A percentile compares a stretch with the other conserved stretches of the same genome.
Evolutionary conservation across 2,797 vertebrate genomes (phyloP).

Genomic region (Delichon dasypus): DNA sequence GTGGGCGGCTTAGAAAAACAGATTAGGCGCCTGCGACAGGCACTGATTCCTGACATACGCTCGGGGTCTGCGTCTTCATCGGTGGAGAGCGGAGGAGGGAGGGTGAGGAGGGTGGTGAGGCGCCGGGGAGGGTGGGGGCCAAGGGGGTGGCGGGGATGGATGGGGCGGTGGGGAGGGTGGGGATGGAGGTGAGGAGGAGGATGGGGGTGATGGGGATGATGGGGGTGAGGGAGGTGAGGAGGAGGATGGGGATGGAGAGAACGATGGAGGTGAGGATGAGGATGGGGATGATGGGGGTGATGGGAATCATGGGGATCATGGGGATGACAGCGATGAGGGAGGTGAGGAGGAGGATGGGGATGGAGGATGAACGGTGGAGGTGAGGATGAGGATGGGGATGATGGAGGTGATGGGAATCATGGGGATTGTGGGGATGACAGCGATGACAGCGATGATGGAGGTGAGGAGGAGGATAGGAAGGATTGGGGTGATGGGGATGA

Average conservation of each 20-base stretch:
- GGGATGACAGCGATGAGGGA: neutral
- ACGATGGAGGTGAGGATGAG: accelerated
- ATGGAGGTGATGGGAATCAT: accelerated
- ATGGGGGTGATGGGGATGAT: neutral
- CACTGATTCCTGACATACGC: slow-evolving; percentile 93
- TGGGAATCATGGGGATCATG: accelerated
- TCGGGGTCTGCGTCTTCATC: slow-evolving; percentile 19
- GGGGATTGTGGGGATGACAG: accelerated
- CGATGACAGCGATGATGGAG: accelerated
- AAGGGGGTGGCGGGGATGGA: neutral
- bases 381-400: neutral
- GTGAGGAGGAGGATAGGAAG: accelerated
- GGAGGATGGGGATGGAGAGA: accelerated
- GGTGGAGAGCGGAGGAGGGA: neutral
- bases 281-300: neutral
- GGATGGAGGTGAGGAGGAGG: neutral
- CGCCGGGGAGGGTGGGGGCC: neutral
- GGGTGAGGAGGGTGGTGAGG: neutral
- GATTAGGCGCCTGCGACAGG: slow-evolving; percentile 88
- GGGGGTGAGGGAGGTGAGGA: accelerated
- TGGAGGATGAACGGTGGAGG: neutral
- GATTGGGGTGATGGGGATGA: no score
- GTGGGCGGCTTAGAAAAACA: slow-evolving; percentile 99
- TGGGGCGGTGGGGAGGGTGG: neutral
- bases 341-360: neutral